Evolutionary conservation across 2,113 vertebrate species (phyloP).

Genomic region (Lepus americanus): DNA sequence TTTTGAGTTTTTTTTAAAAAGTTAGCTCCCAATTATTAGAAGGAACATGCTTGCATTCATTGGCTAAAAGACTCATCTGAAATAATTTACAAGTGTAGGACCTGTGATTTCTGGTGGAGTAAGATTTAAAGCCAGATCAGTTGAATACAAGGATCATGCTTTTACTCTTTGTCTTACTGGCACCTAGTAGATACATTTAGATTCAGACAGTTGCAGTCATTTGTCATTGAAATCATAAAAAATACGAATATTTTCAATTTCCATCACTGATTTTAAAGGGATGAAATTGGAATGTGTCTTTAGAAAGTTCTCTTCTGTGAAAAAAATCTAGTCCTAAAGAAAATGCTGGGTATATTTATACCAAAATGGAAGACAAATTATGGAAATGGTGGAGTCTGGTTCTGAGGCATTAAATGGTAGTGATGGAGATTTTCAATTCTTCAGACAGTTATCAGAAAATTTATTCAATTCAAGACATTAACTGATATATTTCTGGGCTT

Average conservation of each 20-base stretch:
- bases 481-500: constrained; percentile 27
- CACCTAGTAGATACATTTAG: not conserved
- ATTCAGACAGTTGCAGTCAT: not conserved
- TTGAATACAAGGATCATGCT: not conserved
- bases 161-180: not conserved
- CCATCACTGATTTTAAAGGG: not conserved
- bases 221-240: constrained; percentile 29
- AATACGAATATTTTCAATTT: not conserved
- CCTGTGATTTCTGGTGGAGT: not conserved
- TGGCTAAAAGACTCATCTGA: not conserved
- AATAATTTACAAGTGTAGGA: not conserved
- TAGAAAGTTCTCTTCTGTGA: not conserved
- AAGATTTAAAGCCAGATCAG: not conserved
- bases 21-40: too few species aligned
- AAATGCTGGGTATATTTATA: not conserved
- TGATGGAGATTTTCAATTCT: not conserved
- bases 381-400: not conserved
- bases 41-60: not conserved
- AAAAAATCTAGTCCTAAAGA: not conserved
- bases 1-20: too few species aligned
- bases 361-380: not conserved
- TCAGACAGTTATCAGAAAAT: not conserved
- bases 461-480: constrained; percentile 35
- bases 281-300: not conserved
- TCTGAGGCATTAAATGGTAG: not conserved